Percentiles rank a stretch among this genome's conserved stretches.
Conservation (phyloP, 2,888 invertebrate genomes). For the Lepeophtheirus nordmannii region DNA sequence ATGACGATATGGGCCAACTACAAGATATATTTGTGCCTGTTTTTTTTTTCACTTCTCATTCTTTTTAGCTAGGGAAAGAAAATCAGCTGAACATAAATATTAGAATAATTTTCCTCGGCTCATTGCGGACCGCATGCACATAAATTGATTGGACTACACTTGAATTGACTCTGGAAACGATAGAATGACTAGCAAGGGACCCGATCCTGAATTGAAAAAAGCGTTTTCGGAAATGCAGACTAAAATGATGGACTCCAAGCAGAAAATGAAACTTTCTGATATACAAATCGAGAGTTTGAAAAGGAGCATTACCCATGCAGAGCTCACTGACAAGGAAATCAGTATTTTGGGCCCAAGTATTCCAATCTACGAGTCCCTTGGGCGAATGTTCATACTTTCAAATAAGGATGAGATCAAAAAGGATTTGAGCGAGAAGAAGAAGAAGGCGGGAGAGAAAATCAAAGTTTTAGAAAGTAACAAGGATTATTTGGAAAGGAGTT, state of each 20-base stretch:
- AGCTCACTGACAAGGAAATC: constrained; percentile 50
- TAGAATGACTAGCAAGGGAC: constrained; percentile 7
- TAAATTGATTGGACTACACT: too few species aligned
- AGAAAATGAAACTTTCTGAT: constrained; percentile 60
- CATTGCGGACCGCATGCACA: too few species aligned
- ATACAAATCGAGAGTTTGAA: constrained; percentile 56
- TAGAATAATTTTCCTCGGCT: too few species aligned
- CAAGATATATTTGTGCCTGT: too few species aligned
- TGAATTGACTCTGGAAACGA: neutral
- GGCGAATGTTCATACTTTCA: constrained; percentile 63
- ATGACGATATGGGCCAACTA: too few species aligned
- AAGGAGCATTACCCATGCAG: constrained; percentile 50
- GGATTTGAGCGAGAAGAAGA: constrained; percentile 45
- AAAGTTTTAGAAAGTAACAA: constrained; percentile 54
- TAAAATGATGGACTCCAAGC: constrained; percentile 61
- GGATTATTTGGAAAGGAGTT: constrained; percentile 54
- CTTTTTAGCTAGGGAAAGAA: too few species aligned
- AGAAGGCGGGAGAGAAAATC: constrained; percentile 43
- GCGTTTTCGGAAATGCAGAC: constrained; percentile 64
- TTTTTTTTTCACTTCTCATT: too few species aligned
- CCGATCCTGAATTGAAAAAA: constrained; percentile 31
- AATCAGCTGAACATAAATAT: too few species aligned
- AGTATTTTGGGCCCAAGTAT: constrained; percentile 34
- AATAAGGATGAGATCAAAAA: constrained; percentile 47
- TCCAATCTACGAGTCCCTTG: constrained; percentile 61